Evolutionary conservation across 2,797 vertebrate species (phyloP).

Genomic region (Enteromius thamalakanensis): DNA sequence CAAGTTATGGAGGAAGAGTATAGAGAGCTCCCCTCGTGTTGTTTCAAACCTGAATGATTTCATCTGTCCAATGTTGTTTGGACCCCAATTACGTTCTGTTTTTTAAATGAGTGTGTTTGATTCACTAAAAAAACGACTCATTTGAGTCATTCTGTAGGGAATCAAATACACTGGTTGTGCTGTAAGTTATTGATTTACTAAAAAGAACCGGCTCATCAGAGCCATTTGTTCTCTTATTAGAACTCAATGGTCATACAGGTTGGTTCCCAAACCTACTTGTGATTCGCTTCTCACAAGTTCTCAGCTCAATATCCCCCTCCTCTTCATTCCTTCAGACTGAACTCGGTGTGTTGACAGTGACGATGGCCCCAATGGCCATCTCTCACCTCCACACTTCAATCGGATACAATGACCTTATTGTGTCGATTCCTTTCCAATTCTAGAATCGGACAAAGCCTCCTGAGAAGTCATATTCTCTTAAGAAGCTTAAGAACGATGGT

Average conservation of each 20-base stretch:
- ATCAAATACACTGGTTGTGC: not conserved
- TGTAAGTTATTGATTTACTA: not conserved
- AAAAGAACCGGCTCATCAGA: not conserved
- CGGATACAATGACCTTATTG: conserved; percentile 37
- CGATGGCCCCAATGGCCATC: conserved; percentile 28
- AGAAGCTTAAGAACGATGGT: not conserved
- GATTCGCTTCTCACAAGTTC: conserved; percentile 26
- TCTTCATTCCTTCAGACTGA: conserved; percentile 13
- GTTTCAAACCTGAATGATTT: not conserved
- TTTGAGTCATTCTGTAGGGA: not conserved
- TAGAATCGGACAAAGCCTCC: conserved; percentile 23
- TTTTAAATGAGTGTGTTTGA: not conserved
- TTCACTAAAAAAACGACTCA: not conserved
- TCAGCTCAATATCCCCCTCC: conserved; percentile 12
- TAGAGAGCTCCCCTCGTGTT: not conserved
- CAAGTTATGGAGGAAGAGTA: not conserved
- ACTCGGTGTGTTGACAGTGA: conserved; percentile 31
- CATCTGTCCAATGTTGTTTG: not conserved
- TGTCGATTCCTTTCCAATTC: conserved; percentile 30
- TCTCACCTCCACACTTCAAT: conserved; percentile 43
- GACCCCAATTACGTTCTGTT: not conserved
- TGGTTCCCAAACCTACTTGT: not conserved
- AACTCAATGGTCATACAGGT: not conserved
- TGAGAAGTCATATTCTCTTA: not conserved
- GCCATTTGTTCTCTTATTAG: not conserved